phyloP scores from a whole-genome alignment of 2,888 invertebrate species.

The Melieria crassipennis region DNA sequence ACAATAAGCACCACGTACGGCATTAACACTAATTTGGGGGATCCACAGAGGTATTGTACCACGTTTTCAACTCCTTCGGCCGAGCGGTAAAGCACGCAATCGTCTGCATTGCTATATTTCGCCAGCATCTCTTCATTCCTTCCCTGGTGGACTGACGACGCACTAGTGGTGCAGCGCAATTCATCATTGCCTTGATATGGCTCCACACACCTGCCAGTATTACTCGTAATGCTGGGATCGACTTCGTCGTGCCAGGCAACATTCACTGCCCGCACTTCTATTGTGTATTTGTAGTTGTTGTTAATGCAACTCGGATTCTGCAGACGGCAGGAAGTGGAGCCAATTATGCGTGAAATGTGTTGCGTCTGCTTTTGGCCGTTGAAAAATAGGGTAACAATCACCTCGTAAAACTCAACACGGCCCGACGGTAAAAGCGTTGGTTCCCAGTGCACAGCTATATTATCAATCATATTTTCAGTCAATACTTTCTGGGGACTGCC shows the following conservation, averaged over 20 bases:
- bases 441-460: conserved; percentile 65
- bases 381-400: conserved; percentile 52
- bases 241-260: conserved; percentile 42
- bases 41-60: conserved; percentile 30
- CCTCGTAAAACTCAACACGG: conserved; percentile 69
- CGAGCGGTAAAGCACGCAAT: conserved; percentile 42
- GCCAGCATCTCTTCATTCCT: conserved; percentile 12
- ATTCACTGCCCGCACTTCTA: conserved; percentile 54
- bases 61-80: conserved; percentile 40
- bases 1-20: conserved; percentile 16
- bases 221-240: conserved; percentile 44
- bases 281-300: conserved; percentile 42
- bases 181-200: conserved; percentile 36
- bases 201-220: conserved; percentile 26
- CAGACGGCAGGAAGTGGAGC: conserved; percentile 44
- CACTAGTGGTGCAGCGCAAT: conserved; percentile 38
- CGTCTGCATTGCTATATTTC: conserved; percentile 21
- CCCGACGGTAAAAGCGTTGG: conserved; percentile 68
- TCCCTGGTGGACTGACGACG: conserved; percentile 17
- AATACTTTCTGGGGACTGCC: conserved; percentile 46
- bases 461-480: conserved; percentile 30
- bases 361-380: conserved; percentile 41
- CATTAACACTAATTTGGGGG: too few relatives aligned
- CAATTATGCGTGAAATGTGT: conserved; percentile 46
- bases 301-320: conserved; percentile 47